Evolutionary conservation across 2,113 vertebrate species (phyloP).

Genomic region (Zootoca vivipara): DNA sequence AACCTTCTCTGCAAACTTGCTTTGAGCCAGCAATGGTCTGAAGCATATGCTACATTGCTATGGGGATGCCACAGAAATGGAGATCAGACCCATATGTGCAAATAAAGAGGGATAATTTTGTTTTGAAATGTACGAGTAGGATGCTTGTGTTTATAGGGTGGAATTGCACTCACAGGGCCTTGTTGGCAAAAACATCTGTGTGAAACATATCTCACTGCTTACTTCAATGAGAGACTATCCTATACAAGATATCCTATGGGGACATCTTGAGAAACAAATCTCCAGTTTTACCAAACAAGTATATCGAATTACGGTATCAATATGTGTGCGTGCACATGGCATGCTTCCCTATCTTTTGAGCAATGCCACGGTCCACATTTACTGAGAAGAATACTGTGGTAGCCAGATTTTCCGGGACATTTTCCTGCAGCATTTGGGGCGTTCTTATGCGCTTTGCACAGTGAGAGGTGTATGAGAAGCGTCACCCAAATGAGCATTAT

Average conservation of each 20-base stretch:
- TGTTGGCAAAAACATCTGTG: background rate
- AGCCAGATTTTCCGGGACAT: background rate
- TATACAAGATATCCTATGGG: background rate
- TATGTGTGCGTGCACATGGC: background rate
- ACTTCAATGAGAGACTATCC: background rate
- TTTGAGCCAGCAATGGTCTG: too few relatives aligned
- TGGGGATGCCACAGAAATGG: background rate
- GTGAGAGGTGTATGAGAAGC: background rate
- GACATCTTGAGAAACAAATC: background rate
- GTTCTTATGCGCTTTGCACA: background rate
- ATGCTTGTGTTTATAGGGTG: background rate
- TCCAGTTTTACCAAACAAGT: background rate
- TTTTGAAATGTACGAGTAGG: background rate
- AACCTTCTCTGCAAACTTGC: too few relatives aligned
- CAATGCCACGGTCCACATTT: background rate
- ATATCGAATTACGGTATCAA: background rate
- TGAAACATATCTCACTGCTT: background rate
- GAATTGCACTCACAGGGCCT: background rate
- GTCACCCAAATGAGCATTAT: background rate
- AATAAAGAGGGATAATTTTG: background rate
- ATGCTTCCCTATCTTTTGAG: fast-evolving
- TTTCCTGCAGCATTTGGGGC: background rate
- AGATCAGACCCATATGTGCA: background rate
- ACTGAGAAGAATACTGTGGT: background rate
- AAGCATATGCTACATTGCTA: background rate